A percentile compares a stretch with the other conserved stretches of the same genome.
Conservation (phyloP, 2,797 vertebrate species). For the Clamator glandarius region DNA sequence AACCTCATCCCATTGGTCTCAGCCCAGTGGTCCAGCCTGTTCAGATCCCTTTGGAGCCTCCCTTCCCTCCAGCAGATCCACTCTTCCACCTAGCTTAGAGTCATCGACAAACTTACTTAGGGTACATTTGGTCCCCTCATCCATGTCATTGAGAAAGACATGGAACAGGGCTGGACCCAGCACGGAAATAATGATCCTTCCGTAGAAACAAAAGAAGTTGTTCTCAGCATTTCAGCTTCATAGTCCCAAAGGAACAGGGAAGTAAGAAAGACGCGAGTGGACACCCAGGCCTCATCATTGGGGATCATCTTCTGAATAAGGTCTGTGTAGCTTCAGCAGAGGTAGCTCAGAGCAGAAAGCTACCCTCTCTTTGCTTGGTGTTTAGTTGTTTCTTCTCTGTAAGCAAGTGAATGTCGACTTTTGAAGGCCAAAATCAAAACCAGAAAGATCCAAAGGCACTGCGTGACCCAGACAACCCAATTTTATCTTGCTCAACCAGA, state of each 20-base stretch:
- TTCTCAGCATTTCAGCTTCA: not conserved
- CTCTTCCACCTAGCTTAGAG: too few relatives aligned
- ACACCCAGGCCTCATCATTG: not conserved
- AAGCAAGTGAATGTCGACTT: not conserved
- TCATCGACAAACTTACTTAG: too few relatives aligned
- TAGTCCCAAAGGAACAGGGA: not conserved
- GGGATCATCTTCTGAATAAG: not conserved
- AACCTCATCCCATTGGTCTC: too few relatives aligned
- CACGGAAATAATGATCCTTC: too few relatives aligned
- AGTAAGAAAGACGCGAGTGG: not conserved
- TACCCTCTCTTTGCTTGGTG: not conserved
- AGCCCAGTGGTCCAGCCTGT: too few relatives aligned
- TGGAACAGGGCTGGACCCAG: too few relatives aligned
- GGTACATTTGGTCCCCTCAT: too few relatives aligned
- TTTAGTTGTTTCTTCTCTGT: not conserved
- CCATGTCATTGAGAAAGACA: too few relatives aligned
- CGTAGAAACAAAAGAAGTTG: not conserved
- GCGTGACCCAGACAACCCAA: not conserved
- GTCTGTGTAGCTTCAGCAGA: not conserved
- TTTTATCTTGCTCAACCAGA: fast-evolving
- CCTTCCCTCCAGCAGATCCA: too few relatives aligned
- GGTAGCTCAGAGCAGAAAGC: not conserved
- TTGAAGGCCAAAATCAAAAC: not conserved
- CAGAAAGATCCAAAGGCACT: not conserved
- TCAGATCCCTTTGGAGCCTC: too few relatives aligned